Evolutionary conservation across 2,113 vertebrate genomes (phyloP).

Genomic region (Rhipidura dahli): DNA sequence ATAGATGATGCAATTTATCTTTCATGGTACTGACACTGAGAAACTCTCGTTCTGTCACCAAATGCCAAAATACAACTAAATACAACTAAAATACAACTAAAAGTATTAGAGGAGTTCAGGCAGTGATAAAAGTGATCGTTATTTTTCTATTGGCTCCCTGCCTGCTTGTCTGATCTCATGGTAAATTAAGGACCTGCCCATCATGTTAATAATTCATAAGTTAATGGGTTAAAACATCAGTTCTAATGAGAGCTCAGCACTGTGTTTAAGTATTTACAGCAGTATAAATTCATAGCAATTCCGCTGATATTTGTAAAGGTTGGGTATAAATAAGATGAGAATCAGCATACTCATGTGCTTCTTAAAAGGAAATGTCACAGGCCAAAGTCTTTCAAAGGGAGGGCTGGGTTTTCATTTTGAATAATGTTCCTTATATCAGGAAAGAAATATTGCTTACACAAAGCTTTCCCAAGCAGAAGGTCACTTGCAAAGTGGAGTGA

Average conservation of each 20-base stretch:
- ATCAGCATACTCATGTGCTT: neutral
- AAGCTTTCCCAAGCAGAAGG: neutral
- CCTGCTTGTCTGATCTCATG: neutral
- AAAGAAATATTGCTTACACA: constrained; percentile 7
- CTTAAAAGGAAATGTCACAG: neutral
- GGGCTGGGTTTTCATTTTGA: neutral
- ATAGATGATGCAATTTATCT: neutral
- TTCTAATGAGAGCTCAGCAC: neutral
- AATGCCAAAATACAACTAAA: neutral
- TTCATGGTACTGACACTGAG: neutral
- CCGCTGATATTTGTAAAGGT: neutral
- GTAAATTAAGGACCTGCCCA: neutral
- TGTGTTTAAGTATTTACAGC: neutral
- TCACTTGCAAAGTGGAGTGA: neutral
- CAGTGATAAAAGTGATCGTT: neutral
- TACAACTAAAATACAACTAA: neutral
- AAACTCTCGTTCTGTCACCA: neutral
- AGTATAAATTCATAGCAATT: neutral
- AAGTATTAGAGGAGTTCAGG: neutral
- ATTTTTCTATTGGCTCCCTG: neutral
- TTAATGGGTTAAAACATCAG: neutral
- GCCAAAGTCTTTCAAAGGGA: neutral
- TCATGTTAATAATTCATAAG: neutral
- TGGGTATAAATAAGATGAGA: neutral
- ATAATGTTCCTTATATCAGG: neutral